Evolutionary conservation across 2,888 invertebrate genomes (phyloP), one percentile per base, ranked within the genome.

Genomic region (Ornithoptera alexandrae): DNA sequence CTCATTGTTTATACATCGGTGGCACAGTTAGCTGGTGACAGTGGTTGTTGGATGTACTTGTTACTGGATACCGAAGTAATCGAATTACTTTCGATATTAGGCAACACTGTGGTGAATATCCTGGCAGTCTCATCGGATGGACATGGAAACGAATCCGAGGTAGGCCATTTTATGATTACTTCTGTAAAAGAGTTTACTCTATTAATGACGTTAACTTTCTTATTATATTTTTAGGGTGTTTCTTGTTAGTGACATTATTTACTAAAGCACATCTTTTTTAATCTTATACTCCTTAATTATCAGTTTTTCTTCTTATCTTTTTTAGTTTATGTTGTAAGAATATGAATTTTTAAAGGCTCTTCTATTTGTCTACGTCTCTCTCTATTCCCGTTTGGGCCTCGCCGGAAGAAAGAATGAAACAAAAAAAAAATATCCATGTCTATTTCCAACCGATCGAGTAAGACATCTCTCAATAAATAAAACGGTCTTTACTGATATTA

Each of bases 11-110:
- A 65, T 69, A 57, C 68, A 68, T 68, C 62, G 69, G 22, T 60
- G 56, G 46, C 57, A 46, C 20, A 65, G 76, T 75, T 77, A 67
- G 69, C 72, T 71, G 77, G 81, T 69, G 69, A 56, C 46, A 22
- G 64, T 61, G 69, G 69, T 69, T 65, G 30, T 69, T 18, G 42
- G 56, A 60, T 56, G 53, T 42, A 69, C 17, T 36, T 22, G 57
- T 65, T 57, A 61, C 57, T 65, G 65, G 62, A 69, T 69, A 69
- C 56, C 65, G 69, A 69, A 65, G 61, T 30, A 24, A 46, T 63
- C 15, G 42, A 63, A 58, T 63, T 63, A 30, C 59, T 84, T 62
- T 46, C 64, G 68, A 67, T 68, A 59, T 65, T 64, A 53, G 50
- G 20, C 59, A 53, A 30, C 20, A 20, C 24, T n/a, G 42, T 61